A percentile compares a stretch with the other conserved stretches of the same genome.
Conservation (phyloP, 2,113 vertebrate species). For the Scortum barcoo region DNA sequence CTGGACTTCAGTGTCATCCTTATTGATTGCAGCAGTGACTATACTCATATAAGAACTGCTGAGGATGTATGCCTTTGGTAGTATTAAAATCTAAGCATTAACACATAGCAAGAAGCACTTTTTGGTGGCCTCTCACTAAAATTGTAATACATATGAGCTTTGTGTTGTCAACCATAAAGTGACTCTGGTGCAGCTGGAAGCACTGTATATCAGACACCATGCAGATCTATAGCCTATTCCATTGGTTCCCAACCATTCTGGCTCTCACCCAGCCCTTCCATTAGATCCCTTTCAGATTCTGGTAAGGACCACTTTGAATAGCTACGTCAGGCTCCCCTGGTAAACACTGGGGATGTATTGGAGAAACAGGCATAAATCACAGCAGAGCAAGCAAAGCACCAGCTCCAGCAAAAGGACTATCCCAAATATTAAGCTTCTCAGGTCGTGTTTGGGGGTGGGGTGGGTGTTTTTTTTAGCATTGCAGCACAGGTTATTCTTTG, state of each 20-base stretch:
- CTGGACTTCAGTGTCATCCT: neutral
- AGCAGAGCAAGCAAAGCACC: constrained; percentile 28
- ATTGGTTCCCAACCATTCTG: constrained; percentile 62
- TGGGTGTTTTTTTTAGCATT: neutral
- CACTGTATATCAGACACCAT: constrained; percentile 24
- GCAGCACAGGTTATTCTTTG: neutral
- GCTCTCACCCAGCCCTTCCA: constrained; percentile 72
- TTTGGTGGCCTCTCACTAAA: constrained; percentile 22
- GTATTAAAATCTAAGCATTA: neutral
- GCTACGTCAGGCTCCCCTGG: constrained; percentile 42
- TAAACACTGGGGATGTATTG: constrained; percentile 36
- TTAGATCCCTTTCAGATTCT: constrained; percentile 69
- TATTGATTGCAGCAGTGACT: neutral
- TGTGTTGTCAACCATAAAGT: constrained; percentile 33
- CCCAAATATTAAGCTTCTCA: constrained; percentile 11
- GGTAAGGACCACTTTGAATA: constrained; percentile 60
- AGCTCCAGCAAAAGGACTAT: constrained; percentile 22
- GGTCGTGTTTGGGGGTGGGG: neutral
- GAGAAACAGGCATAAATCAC: constrained; percentile 35
- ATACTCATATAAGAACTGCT: no score
- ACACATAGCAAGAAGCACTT: neutral
- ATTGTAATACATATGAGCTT: constrained; percentile 24
- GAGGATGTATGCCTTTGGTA: neutral
- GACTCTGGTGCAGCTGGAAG: constrained; percentile 10
- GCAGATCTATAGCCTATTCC: constrained; percentile 54